Evolutionary conservation across 2,113 vertebrate genomes (phyloP).

Genomic region (Poeciliopsis occidentalis): DNA sequence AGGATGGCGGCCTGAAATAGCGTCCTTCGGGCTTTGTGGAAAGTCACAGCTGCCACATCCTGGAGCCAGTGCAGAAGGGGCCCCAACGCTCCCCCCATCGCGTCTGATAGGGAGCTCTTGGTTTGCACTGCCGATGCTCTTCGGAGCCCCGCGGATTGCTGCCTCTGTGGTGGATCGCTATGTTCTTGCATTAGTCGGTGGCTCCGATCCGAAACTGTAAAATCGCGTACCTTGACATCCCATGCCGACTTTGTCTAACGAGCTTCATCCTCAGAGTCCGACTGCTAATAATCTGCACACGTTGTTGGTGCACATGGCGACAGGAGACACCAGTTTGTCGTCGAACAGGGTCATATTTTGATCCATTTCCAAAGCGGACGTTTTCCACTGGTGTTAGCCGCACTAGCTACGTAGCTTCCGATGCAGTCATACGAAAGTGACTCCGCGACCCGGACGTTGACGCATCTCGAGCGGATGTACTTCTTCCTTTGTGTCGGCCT

Average conservation of each 20-base stretch:
- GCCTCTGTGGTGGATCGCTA: constrained; percentile 26
- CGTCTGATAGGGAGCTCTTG: constrained; percentile 24
- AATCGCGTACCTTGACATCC: constrained; percentile 41
- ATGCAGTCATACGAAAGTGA: constrained; percentile 5
- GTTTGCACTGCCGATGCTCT: constrained; percentile 17
- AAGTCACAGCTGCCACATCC: constrained; percentile 80
- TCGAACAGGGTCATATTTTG: neutral
- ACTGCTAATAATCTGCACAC: too few relatives aligned
- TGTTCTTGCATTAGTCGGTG: constrained; percentile 55
- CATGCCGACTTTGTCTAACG: constrained; percentile 10
- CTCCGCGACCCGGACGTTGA: constrained; percentile 50
- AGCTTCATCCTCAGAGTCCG: neutral
- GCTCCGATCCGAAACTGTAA: constrained; percentile 17
- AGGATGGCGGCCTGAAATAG: constrained; percentile 86
- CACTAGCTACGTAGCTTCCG: constrained; percentile 4
- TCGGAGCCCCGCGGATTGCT: constrained; percentile 13
- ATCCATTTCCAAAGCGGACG: rapidly evolving
- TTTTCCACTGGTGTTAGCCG: neutral
- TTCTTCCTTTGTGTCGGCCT: constrained; percentile 15
- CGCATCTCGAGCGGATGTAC: neutral
- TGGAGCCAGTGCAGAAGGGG: constrained; percentile 85
- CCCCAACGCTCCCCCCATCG: constrained; percentile 59
- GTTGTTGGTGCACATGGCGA: too few relatives aligned
- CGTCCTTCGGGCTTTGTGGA: constrained; percentile 84
- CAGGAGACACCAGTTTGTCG: neutral